Percentiles rank a stretch among this genome's conserved stretches.
These are phyloP conservation scores for Acyrthosiphon pisum DNA, from an alignment of 1,140 invertebrate genomes.

Conservation along the genomic window DNA sequence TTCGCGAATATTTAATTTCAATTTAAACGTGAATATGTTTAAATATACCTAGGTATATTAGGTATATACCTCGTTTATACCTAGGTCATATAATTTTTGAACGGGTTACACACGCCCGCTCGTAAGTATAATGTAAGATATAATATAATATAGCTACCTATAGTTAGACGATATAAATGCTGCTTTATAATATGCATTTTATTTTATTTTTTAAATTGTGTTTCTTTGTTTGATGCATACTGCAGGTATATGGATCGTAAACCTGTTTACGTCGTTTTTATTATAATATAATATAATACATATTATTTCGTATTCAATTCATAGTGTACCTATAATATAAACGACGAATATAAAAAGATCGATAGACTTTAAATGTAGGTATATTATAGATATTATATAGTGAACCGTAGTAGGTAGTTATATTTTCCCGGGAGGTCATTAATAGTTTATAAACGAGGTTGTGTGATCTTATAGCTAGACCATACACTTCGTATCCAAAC, in stretches of 20 bases:
- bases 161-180: background rate
- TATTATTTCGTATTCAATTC: conserved; percentile 12
- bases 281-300: background rate
- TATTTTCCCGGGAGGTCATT: background rate
- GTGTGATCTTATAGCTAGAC: background rate
- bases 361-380: background rate
- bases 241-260: background rate
- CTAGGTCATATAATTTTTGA: background rate
- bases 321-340: too few relatives aligned
- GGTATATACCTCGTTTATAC: too few relatives aligned
- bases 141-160: background rate
- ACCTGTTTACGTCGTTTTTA: conserved; percentile 20
- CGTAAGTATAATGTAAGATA: background rate
- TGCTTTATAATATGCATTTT: conserved; percentile 3
- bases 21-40: background rate
- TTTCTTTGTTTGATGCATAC: conserved; percentile 10
- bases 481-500: background rate
- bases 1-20: background rate
- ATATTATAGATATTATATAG: background rate
- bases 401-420: background rate
- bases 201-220: conserved; percentile 11
- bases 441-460: conserved; percentile 14
- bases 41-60: too few relatives aligned
- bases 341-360: background rate
- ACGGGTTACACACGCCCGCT: background rate